phyloP scores from a whole-genome alignment of 2,888 invertebrate genomes.

The Coenonympha arcania region DNA sequence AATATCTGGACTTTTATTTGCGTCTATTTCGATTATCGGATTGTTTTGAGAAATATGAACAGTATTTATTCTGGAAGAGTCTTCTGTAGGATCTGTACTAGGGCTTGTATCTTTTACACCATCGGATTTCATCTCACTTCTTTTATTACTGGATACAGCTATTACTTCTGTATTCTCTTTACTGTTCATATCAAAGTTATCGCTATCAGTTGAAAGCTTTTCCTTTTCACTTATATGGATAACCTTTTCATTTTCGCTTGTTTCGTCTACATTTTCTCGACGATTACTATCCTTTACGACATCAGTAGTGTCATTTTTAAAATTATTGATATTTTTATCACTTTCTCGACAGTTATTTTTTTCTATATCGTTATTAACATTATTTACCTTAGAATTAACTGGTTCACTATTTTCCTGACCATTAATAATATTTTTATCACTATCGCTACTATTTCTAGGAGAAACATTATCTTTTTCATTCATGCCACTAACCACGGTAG shows the following conservation, averaged over 20 bases:
- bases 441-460: background rate
- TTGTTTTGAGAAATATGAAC: background rate
- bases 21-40: background rate
- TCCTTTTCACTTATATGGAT: background rate
- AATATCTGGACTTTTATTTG: background rate
- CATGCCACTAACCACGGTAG: background rate
- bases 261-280: background rate
- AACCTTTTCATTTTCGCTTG: background rate
- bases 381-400: no score
- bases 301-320: no score
- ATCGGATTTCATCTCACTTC: no score
- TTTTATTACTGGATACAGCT: no score
- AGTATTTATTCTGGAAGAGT: background rate
- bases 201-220: background rate
- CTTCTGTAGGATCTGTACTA: background rate
- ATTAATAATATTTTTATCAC: background rate
- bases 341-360: no score
- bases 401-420: background rate
- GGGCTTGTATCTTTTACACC: background rate
- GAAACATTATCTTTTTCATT: slow-evolving; percentile 3
- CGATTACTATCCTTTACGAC: no score
- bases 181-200: no score
- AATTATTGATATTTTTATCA: no score
- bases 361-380: no score
- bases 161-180: no score